phyloP scores from a whole-genome alignment of 2,797 vertebrate species.

The Mallotus villosus region DNA sequence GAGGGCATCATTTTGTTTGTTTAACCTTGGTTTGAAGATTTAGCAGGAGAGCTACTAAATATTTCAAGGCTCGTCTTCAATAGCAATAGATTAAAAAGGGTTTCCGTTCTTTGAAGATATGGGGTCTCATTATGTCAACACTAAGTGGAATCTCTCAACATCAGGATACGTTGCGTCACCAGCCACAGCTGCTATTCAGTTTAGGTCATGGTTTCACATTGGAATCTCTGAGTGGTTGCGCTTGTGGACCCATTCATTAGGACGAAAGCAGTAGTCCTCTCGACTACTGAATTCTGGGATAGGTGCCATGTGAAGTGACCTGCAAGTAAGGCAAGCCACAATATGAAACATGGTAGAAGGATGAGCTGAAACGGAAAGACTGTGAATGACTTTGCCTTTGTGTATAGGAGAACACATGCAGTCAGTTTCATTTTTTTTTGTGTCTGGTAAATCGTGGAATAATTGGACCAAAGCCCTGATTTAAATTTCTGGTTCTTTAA shows the following conservation, averaged over 20 bases:
- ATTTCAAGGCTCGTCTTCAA: background rate
- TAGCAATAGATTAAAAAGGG: background rate
- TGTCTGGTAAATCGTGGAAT: conserved; percentile 29
- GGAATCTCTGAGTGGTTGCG: conserved; percentile 18
- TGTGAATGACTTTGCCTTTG: conserved; percentile 28
- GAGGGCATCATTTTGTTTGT: background rate
- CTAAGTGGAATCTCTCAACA: background rate
- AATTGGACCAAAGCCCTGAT: conserved; percentile 22
- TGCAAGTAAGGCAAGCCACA: conserved; percentile 30
- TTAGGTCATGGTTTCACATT: conserved; percentile 27
- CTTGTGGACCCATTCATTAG: conserved; percentile 26
- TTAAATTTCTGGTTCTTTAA: conserved; percentile 1
- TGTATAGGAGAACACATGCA: background rate
- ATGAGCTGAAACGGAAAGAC: conserved; percentile 50
- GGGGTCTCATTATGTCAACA: background rate
- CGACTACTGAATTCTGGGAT: conserved; percentile 36
- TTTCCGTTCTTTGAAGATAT: background rate
- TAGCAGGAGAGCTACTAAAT: background rate
- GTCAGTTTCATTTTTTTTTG: conserved; percentile 35
- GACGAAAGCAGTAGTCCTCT: conserved; percentile 39
- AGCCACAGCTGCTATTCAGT: background rate
- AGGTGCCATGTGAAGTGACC: conserved; percentile 49
- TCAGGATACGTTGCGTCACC: background rate
- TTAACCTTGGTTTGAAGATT: background rate
- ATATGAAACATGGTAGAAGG: conserved; percentile 39